Conservation (phyloP, 2,797 vertebrate genomes). For the Discoglossus pictus region DNA sequence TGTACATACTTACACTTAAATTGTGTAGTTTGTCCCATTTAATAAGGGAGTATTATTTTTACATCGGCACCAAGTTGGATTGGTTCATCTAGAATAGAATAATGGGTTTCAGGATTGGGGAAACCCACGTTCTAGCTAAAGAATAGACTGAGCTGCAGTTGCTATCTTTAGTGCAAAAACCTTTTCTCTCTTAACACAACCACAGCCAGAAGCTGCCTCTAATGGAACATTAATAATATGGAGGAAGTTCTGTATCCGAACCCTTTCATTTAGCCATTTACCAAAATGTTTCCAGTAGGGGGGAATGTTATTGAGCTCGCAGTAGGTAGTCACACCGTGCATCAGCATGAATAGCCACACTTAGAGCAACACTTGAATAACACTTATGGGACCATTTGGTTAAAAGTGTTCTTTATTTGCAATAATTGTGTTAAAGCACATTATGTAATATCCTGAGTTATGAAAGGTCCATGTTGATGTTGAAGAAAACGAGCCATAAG, state of each 20-base stretch:
- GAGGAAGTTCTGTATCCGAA: background rate
- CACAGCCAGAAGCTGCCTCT: slow-evolving; percentile 2
- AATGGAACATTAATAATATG: slow-evolving; percentile 32
- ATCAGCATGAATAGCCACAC: slow-evolving; percentile 1
- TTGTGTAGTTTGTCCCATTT: no score
- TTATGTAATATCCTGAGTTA: background rate
- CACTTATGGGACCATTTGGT: slow-evolving; percentile 13
- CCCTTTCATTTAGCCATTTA: slow-evolving; percentile 17
- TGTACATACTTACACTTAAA: no score
- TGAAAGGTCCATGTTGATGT: no score
- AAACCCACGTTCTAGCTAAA: slow-evolving; percentile 3
- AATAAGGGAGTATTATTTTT: no score
- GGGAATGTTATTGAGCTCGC: background rate
- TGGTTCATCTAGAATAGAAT: slow-evolving; percentile 3
- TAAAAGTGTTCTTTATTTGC: background rate
- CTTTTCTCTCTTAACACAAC: background rate
- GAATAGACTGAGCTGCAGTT: background rate
- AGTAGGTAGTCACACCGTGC: background rate
- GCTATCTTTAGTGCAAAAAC: background rate
- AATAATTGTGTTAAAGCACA: slow-evolving; percentile 1
- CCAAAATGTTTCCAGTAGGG: background rate
- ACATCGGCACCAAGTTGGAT: no score
- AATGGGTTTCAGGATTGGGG: background rate
- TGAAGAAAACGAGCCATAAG: no score
- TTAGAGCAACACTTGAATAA: slow-evolving; percentile 13